phyloP scores from a whole-genome alignment of 2,113 vertebrate genomes.

The Amblyornis subalaris region DNA sequence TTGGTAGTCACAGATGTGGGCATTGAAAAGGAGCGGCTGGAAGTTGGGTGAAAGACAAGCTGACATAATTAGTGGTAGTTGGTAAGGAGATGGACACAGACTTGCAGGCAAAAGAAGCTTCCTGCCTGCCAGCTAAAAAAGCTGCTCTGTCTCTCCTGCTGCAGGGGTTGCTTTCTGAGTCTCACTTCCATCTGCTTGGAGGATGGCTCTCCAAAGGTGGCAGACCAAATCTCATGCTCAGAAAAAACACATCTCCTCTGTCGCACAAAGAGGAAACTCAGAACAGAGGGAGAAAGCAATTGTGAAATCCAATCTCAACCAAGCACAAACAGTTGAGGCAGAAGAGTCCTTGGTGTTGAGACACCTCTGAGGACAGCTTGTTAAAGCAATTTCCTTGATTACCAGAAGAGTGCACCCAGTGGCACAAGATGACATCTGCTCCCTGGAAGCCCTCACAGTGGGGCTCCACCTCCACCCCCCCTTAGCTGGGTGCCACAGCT shows the following conservation, averaged over 20 bases:
- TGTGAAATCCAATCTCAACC: constrained; percentile 6
- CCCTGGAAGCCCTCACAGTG: not conserved
- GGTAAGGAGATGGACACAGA: not conserved
- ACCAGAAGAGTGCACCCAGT: not conserved
- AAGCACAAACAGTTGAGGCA: constrained; percentile 9
- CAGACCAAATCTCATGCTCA: constrained; percentile 43
- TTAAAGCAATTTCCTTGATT: not conserved
- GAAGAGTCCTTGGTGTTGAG: not conserved
- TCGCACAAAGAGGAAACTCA: not conserved
- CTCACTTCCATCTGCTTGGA: constrained; percentile 24
- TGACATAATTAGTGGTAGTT: constrained; percentile 43
- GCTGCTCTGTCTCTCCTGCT: not conserved
- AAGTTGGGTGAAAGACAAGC: constrained; percentile 47
- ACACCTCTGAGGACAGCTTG: not conserved
- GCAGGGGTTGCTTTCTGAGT: constrained; percentile 3
- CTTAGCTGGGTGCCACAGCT: not conserved
- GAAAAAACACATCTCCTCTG: constrained; percentile 22
- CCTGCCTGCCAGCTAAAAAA: not conserved
- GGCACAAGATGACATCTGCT: not conserved
- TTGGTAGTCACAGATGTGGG: constrained; percentile 62
- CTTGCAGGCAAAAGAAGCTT: constrained; percentile 1
- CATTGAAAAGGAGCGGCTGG: constrained; percentile 28
- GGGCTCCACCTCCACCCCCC: not conserved
- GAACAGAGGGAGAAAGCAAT: not conserved
- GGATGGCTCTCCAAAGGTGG: constrained; percentile 27